These are phyloP conservation scores for Lathronympha strigana DNA, from an alignment of 2,888 invertebrate species.

Conservation along the genomic window DNA sequence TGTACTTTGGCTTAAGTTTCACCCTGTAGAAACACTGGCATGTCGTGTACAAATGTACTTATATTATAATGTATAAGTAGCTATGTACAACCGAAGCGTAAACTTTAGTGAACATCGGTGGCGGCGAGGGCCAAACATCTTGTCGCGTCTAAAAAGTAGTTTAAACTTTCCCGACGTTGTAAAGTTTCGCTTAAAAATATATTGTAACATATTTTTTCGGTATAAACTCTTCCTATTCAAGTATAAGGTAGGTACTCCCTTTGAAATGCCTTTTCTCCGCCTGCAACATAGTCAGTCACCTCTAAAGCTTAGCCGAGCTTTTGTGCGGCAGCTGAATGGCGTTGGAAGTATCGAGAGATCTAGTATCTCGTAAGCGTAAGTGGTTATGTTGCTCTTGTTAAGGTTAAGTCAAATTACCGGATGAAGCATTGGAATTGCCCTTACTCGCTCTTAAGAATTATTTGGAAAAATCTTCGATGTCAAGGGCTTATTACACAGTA, in stretches of 20 bases:
- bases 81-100: too few species aligned
- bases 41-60: neutral
- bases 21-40: neutral
- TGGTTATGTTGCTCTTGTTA: constrained; percentile 9
- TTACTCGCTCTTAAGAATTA: too few species aligned
- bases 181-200: constrained; percentile 41
- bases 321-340: constrained; percentile 22
- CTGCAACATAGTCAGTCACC: constrained; percentile 17
- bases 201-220: too few species aligned
- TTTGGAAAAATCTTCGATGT: too few species aligned
- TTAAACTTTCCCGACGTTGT: constrained; percentile 42
- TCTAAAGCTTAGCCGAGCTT: constrained; percentile 31
- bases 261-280: constrained; percentile 26
- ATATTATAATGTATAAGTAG: too few species aligned
- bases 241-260: constrained; percentile 12
- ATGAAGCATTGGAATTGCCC: too few species aligned
- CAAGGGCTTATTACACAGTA: too few species aligned
- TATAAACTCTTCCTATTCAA: constrained; percentile 5
- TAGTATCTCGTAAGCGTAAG: too few species aligned
- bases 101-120: constrained; percentile 40
- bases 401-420: too few species aligned
- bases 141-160: constrained; percentile 43
- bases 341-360: constrained; percentile 20
- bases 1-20: neutral
- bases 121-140: constrained; percentile 40